A percentile compares a stretch with the other conserved stretches of the same genome.
Conservation (phyloP, 2,113 vertebrate species). For the Neolamprologus hecqui region DNA sequence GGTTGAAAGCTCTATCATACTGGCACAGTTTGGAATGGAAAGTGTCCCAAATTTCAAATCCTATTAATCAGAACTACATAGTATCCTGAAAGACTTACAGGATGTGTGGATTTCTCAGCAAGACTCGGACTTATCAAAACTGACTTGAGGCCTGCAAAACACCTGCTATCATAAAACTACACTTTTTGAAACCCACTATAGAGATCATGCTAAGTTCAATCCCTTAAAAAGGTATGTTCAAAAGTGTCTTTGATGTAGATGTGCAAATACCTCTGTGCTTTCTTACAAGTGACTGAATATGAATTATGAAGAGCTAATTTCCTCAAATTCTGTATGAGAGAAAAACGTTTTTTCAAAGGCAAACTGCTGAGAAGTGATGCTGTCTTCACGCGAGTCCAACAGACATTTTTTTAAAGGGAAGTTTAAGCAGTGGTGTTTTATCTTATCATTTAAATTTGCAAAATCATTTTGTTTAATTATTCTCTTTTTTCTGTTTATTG, state of each 20-base stretch:
- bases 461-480: background rate
- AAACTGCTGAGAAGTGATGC: background rate
- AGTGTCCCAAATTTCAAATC: background rate
- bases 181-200: background rate
- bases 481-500: background rate
- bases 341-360: background rate
- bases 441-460: background rate
- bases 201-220: background rate
- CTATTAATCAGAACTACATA: background rate
- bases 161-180: background rate
- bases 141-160: background rate
- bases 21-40: background rate
- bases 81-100: background rate
- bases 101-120: background rate
- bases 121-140: background rate
- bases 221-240: background rate
- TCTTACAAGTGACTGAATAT: background rate
- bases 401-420: background rate
- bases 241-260: background rate
- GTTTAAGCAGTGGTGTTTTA: background rate
- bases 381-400: background rate
- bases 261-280: background rate
- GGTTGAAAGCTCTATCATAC: background rate
- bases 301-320: background rate
- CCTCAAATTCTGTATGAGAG: background rate